Percentiles rank a stretch among this genome's conserved stretches.
Conservation (phyloP, 1,140 invertebrate species). For the Coptotermes formosanus region DNA sequence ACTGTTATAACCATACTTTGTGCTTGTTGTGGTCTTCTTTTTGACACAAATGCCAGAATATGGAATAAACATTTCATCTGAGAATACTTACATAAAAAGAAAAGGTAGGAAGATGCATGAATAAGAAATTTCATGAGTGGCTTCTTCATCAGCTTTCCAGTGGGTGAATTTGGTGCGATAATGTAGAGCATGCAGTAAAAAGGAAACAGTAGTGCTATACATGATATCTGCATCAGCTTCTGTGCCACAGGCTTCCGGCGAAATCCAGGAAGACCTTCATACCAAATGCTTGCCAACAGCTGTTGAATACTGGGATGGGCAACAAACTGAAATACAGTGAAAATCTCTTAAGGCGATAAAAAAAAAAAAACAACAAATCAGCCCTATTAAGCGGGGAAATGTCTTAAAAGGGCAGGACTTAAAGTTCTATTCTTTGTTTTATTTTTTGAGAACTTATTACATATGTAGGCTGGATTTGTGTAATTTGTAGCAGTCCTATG, state of each 20-base stretch:
- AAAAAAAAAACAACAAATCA: too few relatives aligned
- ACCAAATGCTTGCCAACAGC: constrained; percentile 88
- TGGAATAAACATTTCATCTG: neutral
- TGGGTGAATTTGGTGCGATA: constrained; percentile 70
- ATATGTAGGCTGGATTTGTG: too few relatives aligned
- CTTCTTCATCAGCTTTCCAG: constrained; percentile 77
- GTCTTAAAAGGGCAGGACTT: too few relatives aligned
- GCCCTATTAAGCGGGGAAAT: too few relatives aligned
- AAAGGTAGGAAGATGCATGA: constrained; percentile 87
- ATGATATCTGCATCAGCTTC: constrained; percentile 68
- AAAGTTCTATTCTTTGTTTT: too few relatives aligned
- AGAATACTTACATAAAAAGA: constrained; percentile 76
- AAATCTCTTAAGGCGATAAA: too few relatives aligned
- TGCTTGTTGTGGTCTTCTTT: too few relatives aligned
- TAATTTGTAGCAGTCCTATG: too few relatives aligned
- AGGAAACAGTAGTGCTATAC: constrained; percentile 79
- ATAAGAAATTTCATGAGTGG: constrained; percentile 95
- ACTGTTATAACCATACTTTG: too few relatives aligned
- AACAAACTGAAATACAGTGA: constrained; percentile 66
- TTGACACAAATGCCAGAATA: neutral
- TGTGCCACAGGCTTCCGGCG: constrained; percentile 68
- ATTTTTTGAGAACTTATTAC: too few relatives aligned
- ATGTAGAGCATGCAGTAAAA: constrained; percentile 82
- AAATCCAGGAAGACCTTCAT: constrained; percentile 86
- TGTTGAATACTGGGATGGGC: constrained; percentile 93